Conservation (phyloP, 2,888 invertebrate genomes). For the Myathropa florea region DNA sequence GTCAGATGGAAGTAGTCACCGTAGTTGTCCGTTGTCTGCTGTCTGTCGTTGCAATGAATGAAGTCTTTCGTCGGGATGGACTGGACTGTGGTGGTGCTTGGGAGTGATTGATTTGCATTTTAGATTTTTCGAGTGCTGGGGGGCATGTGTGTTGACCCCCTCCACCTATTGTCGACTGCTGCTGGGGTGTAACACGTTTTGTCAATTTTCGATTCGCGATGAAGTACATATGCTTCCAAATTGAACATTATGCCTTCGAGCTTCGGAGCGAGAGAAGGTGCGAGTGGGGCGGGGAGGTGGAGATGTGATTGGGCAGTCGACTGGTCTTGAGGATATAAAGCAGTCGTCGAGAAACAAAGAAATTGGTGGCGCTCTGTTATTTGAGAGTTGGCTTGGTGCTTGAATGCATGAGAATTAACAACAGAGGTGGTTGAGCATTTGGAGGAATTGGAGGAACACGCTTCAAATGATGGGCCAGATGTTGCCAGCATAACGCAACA, state of each 20-base stretch:
- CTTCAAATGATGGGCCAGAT: no score
- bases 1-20: background rate
- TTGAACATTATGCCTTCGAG: no score
- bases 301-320: background rate
- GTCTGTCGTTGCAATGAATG: background rate
- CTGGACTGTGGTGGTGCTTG: slow-evolving; percentile 4
- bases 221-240: background rate
- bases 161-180: no score
- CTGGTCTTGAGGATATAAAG: no score
- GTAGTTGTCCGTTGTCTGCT: background rate
- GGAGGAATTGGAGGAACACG: no score
- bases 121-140: slow-evolving; percentile 13
- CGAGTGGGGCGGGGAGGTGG: background rate
- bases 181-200: background rate
- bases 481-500: no score
- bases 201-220: background rate
- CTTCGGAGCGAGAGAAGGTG: background rate
- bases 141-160: background rate
- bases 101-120: slow-evolving; percentile 68
- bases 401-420: no score
- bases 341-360: no score
- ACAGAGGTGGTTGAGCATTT: no score
- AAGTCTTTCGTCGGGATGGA: background rate
- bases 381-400: no score
- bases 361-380: no score